Conservation (phyloP, 1,140 invertebrate genomes). For the Conopomorpha cramerella region DNA sequence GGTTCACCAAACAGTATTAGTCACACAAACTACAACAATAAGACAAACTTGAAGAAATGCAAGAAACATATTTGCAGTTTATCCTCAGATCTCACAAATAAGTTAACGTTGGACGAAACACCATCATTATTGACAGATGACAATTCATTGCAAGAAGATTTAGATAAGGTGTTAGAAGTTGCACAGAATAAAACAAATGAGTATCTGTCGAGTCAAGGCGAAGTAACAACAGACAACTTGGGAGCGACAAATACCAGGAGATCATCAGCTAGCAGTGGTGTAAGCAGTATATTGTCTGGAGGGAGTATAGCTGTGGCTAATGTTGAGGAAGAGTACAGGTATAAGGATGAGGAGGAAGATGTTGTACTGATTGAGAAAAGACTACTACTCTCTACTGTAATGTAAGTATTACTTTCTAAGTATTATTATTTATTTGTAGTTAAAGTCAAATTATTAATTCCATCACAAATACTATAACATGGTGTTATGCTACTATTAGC, state of each 20-base stretch:
- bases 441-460: background rate
- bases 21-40: slow-evolving; percentile 43
- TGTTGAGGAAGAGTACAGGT: slow-evolving; percentile 75
- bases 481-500: no score
- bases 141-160: slow-evolving; percentile 8
- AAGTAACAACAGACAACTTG: slow-evolving; percentile 7
- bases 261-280: slow-evolving; percentile 45
- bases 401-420: slow-evolving; percentile 51
- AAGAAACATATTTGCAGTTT: no score
- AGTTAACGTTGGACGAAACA: slow-evolving; percentile 12
- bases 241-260: slow-evolving; percentile 32
- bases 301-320: slow-evolving; percentile 50
- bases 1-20: slow-evolving; percentile 36
- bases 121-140: slow-evolving; percentile 18
- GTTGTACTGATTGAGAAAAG: slow-evolving; percentile 72
- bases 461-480: slow-evolving; percentile 1
- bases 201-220: slow-evolving; percentile 23
- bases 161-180: slow-evolving; percentile 30
- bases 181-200: slow-evolving; percentile 47
- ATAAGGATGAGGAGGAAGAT: slow-evolving; percentile 72
- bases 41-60: slow-evolving; percentile 29
- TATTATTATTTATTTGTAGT: slow-evolving; percentile 8
- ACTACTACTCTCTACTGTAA: slow-evolving; percentile 57
- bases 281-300: slow-evolving; percentile 37
- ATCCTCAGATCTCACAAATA: slow-evolving; percentile 12